Evolutionary conservation across 2,888 invertebrate genomes (phyloP).

Genomic region (Aphidius colemani): DNA sequence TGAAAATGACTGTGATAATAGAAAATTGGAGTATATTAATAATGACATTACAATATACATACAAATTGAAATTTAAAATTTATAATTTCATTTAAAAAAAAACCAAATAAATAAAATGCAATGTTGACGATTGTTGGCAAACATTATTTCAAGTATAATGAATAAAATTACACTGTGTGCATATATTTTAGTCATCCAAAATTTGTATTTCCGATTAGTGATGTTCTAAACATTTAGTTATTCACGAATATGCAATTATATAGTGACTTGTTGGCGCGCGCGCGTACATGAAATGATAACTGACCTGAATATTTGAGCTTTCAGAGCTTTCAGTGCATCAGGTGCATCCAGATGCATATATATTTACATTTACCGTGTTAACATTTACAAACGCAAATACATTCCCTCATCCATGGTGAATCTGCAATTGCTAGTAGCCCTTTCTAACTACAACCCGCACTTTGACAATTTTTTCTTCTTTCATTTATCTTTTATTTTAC

Average conservation of each 20-base stretch:
- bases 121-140: too few species aligned
- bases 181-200: not conserved
- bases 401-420: not conserved
- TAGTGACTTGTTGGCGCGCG: not conserved
- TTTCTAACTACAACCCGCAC: not conserved
- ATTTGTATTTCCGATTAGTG: slow-evolving; percentile 11
- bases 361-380: too few species aligned
- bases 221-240: slow-evolving; percentile 1
- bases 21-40: too few species aligned
- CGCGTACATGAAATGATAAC: slow-evolving; percentile 46
- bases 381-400: not conserved
- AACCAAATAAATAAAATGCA: too few species aligned
- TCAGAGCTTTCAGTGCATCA: not conserved
- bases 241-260: slow-evolving; percentile 23
- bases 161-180: too few species aligned
- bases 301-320: slow-evolving; percentile 45
- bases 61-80: too few species aligned
- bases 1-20: not conserved
- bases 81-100: too few species aligned
- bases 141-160: too few species aligned
- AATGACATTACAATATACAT: too few species aligned
- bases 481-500: not conserved
- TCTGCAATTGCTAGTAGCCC: not conserved
- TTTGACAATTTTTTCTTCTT: not conserved
- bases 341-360: too few species aligned